Evolutionary conservation across 2,113 vertebrate species (phyloP).

Genomic region (Tragelaphus buxtoni): DNA sequence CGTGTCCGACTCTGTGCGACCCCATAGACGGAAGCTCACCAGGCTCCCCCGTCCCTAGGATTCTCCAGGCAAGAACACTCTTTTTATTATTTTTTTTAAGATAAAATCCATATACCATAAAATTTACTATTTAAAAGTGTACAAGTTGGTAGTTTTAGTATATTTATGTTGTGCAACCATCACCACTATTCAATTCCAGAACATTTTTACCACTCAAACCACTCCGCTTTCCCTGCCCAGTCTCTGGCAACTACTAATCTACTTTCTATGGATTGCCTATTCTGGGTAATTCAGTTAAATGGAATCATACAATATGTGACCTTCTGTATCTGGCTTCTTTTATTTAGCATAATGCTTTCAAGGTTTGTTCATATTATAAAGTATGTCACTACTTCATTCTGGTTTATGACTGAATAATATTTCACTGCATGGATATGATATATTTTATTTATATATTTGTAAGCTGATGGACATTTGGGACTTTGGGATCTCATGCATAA

Average conservation of each 20-base stretch:
- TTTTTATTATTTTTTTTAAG: not conserved
- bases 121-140: not conserved
- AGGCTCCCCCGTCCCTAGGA: too few species aligned
- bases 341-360: not conserved
- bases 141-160: not conserved
- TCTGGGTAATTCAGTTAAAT: not conserved
- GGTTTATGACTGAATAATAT: not conserved
- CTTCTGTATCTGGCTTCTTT: not conserved
- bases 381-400: not conserved
- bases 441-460: not conserved
- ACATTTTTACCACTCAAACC: not conserved
- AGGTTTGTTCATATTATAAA: not conserved
- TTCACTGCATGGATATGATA: not conserved
- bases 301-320: not conserved
- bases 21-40: too few species aligned
- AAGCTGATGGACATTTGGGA: not conserved
- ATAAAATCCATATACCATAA: not conserved
- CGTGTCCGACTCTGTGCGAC: too few species aligned
- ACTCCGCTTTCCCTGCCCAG: not conserved
- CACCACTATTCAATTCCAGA: not conserved
- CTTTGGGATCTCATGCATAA: not conserved
- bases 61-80: not conserved
- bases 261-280: not conserved
- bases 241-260: not conserved
- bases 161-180: not conserved